Percentiles rank a stretch among this genome's conserved stretches.
Conservation (phyloP, 1,140 invertebrate genomes). For the Gonioctena quinquepunctata region DNA sequence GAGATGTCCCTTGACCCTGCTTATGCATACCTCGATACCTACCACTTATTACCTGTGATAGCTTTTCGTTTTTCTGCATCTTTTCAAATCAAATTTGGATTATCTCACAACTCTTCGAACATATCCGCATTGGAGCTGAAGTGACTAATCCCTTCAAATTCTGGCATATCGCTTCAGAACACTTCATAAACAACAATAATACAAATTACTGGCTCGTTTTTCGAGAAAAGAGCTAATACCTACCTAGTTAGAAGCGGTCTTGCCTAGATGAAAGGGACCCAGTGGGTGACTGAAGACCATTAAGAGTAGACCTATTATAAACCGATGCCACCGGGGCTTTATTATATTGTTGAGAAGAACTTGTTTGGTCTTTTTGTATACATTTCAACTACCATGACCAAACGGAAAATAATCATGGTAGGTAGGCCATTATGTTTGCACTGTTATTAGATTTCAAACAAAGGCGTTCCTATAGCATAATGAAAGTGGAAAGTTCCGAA, state of each 20-base stretch:
- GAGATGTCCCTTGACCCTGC: too few species aligned
- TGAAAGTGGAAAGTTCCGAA: not conserved
- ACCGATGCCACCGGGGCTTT: not conserved
- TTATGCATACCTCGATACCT: too few species aligned
- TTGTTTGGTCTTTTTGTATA: constrained; percentile 1
- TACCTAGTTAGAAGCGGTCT: not conserved
- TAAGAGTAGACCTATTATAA: not conserved
- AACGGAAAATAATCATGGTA: not conserved
- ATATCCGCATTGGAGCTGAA: not conserved
- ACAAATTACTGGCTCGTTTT: constrained; percentile 2
- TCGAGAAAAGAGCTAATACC: not conserved
- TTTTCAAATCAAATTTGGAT: not conserved
- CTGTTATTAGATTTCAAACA: not conserved
- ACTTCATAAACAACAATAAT: constrained; percentile 7
- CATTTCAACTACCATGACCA: not conserved
- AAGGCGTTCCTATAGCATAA: not conserved
- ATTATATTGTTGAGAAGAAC: not conserved
- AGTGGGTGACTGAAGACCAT: constrained; percentile 1
- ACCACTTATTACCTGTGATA: not conserved
- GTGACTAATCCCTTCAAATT: constrained; percentile 1
- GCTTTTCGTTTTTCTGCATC: not conserved
- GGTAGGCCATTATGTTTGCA: not conserved
- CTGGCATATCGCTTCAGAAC: constrained; percentile 3
- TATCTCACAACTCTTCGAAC: not conserved
- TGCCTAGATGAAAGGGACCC: constrained; percentile 1